Evolutionary conservation across 1,140 invertebrate species (phyloP).

Genomic region (Orius insidiosus): DNA sequence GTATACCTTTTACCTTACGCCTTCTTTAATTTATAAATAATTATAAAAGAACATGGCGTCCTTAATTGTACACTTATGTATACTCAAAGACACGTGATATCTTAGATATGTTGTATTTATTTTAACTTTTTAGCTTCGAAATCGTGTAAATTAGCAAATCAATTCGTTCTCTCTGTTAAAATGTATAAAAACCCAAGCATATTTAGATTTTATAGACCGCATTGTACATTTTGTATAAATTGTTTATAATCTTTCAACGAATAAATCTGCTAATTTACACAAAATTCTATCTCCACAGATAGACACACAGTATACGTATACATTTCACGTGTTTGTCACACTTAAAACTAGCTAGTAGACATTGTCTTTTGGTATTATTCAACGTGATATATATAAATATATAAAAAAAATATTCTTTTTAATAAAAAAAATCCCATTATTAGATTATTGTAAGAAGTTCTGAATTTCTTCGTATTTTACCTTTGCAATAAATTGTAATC

Average conservation of each 20-base stretch:
- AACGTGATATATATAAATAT: slow-evolving; percentile 11
- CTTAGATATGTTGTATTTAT: slow-evolving; percentile 16
- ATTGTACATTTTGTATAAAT: no score
- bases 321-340: slow-evolving; percentile 19
- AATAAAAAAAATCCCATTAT: slow-evolving; percentile 13
- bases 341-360: slow-evolving; percentile 14
- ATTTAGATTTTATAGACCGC: no score
- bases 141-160: no score
- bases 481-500: slow-evolving; percentile 17
- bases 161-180: no score
- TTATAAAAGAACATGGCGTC: slow-evolving; percentile 12
- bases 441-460: slow-evolving; percentile 13
- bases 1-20: slow-evolving; percentile 15
- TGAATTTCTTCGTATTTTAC: slow-evolving; percentile 17
- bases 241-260: no score
- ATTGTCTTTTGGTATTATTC: slow-evolving; percentile 17
- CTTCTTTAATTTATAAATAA: slow-evolving; percentile 7
- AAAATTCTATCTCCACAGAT: no score
- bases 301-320: slow-evolving; percentile 18
- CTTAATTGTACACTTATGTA: slow-evolving; percentile 16
- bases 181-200: no score
- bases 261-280: no score
- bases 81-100: slow-evolving; percentile 18
- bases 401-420: slow-evolving; percentile 8
- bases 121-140: slow-evolving; percentile 8